Base-by-base conservation (phyloP, 2,888 invertebrate genomes). In the Tuberolachnus salignus region DNA sequence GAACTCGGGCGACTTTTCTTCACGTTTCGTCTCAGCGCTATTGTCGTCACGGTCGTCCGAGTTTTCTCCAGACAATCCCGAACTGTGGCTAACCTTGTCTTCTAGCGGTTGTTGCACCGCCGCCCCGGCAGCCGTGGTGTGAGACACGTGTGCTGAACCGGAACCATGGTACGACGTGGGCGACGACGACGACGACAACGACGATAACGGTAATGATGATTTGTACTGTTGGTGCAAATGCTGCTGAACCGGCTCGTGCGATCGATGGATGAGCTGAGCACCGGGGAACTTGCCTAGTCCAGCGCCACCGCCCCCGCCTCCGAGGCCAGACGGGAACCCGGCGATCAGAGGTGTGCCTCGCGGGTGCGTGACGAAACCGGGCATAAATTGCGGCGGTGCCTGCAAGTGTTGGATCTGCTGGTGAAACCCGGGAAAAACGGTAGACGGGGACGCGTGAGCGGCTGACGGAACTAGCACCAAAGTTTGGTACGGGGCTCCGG, bases 401-500 rank as follows among this genome's bases (percentile, higher is more conserved):
- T 59, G 71, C 14, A 51, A 13, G 4, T 80, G 61, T 3, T 55
- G 70, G 61, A 70, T 44, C 26, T 26, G 80, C 9, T 49, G 72
- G 34, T 71, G 51, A 59, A 26, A 44, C 4, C 53, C 16, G 66
- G 53, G 3, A 73, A 23, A 44, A 53, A 63, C n/a, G 61, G 71
- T 3, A 13, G 64, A 14, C 4, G 80, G 53, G 6, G 55, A 9
- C 8, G 49, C 59, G 8, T 55, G 26, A 4, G 59, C 1, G 10
- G 42, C 44, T 13, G 74, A 64, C n/a, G 81, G 81, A n/a, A 80
- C 61, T 59, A 78, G 19, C 13, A 80, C 63, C 51, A 75, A 55
- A 3, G 81, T 75, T 23, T 75, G 81, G 19, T 66, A 80, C 44
- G 80, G 80, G n/a, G 75, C 71, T 2, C 51, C 75, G 26, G 75